Conservation (phyloP, 2,113 vertebrate genomes). For the Saguinus imperator region DNA sequence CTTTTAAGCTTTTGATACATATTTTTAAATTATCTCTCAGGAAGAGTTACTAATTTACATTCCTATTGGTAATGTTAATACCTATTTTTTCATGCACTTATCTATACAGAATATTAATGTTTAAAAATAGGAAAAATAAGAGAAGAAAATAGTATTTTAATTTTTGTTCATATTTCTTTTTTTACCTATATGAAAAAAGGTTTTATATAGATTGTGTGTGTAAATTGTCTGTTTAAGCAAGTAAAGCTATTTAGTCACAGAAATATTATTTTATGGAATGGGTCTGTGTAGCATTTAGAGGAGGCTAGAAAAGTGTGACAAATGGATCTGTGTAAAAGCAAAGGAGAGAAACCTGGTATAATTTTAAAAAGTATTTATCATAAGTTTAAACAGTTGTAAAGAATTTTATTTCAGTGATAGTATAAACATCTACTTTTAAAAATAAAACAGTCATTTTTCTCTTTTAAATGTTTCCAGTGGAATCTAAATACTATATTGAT, state of each 20-base stretch:
- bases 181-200: not conserved
- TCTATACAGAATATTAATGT: not conserved
- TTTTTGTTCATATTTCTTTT: constrained; percentile 1
- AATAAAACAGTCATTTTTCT: not conserved
- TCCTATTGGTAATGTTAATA: not conserved
- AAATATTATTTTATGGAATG: not conserved
- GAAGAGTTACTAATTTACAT: not conserved
- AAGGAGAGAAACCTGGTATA: not conserved
- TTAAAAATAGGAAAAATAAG: not conserved
- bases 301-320: not conserved
- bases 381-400: not conserved
- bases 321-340: not conserved
- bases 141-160: not conserved
- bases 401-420: not conserved
- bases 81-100: not conserved
- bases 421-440: not conserved
- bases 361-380: not conserved
- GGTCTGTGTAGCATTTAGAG: not conserved
- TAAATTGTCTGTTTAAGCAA: not conserved
- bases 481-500: not conserved
- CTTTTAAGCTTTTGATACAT: not conserved
- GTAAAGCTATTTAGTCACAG: not conserved
- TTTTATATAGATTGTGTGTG: not conserved
- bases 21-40: not conserved
- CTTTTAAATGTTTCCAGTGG: not conserved